Percentiles rank a stretch among this genome's conserved stretches.
Conservation (phyloP, 37 sponge, comb jelly and placozoan species). For the Eunapius fragilis region DNA sequence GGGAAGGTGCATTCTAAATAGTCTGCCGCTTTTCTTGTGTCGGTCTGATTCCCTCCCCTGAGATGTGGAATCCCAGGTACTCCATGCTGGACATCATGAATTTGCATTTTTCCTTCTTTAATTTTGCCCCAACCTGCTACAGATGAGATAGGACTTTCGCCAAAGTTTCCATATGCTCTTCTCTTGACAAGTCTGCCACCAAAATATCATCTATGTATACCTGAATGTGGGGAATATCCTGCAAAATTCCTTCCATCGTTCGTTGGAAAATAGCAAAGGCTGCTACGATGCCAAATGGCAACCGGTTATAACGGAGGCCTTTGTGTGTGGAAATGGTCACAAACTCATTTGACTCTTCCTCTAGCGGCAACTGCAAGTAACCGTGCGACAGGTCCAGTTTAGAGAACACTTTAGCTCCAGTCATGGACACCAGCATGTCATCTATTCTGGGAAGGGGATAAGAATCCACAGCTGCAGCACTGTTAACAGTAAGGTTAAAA, state of each 20-base stretch:
- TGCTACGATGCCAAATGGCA: conserved; percentile 31
- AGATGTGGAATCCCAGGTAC: not conserved
- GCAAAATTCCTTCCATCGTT: not conserved
- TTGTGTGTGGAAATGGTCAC: conserved; percentile 10
- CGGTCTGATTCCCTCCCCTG: not conserved
- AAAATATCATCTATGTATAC: conserved; percentile 17
- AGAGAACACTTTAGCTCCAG: conserved; percentile 28
- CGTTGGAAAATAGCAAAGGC: conserved; percentile 19
- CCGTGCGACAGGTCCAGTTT: conserved; percentile 37
- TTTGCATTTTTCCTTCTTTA: conserved; percentile 20
- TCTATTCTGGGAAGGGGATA: conserved; percentile 43
- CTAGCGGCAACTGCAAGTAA: conserved; percentile 9
- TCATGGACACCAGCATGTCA: conserved; percentile 22
- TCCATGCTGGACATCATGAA: conserved; percentile 1
- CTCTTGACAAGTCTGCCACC: conserved; percentile 5
- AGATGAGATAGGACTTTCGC: conserved; percentile 8
- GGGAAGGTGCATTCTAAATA: conserved; percentile 13
- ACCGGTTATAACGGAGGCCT: conserved; percentile 24
- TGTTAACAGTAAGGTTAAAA: conserved; percentile 40
- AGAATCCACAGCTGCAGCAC: conserved; percentile 11
- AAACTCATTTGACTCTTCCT: conserved; percentile 1
- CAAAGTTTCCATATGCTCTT: conserved; percentile 9
- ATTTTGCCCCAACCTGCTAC: not conserved
- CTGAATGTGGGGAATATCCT: conserved; percentile 7
- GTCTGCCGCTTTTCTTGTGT: not conserved